Evolutionary conservation across 2,888 invertebrate species (phyloP).

Genomic region (Amphipoea oculea): DNA sequence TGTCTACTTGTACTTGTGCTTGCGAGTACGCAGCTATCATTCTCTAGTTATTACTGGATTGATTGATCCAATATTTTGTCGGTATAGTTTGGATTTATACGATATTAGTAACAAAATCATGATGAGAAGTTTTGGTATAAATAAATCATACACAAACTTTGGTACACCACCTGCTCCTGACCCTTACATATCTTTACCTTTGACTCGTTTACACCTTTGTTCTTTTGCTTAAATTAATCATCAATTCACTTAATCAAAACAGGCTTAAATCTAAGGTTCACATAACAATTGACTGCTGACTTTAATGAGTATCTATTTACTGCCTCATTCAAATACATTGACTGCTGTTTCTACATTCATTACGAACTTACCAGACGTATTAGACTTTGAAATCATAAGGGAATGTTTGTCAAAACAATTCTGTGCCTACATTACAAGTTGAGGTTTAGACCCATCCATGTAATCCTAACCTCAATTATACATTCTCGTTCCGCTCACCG

Average conservation of each 20-base stretch:
- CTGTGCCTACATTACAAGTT: constrained; percentile 21
- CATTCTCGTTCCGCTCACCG: constrained; percentile 38
- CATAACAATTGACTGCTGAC: constrained; percentile 1
- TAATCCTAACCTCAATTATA: constrained; percentile 38
- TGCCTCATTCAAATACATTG: constrained; percentile 25
- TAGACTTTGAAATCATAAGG: constrained; percentile 38
- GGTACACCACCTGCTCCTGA: neutral
- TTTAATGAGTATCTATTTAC: constrained; percentile 9
- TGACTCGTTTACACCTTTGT: too few species aligned
- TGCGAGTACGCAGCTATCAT: constrained; percentile 37
- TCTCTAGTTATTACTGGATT: constrained; percentile 12
- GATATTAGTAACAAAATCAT: neutral
- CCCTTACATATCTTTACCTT: neutral
- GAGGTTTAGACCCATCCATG: neutral
- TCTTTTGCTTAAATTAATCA: neutral
- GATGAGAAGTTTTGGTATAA: neutral
- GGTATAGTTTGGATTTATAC: neutral
- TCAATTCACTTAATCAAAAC: neutral
- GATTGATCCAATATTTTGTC: neutral
- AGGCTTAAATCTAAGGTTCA: neutral
- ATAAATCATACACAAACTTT: neutral
- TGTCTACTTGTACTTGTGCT: constrained; percentile 39
- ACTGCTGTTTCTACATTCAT: constrained; percentile 29
- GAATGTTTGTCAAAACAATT: constrained; percentile 23
- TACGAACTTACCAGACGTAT: constrained; percentile 40